These are phyloP conservation scores for Psilopsiagon aurifrons DNA, from an alignment of 2,113 vertebrate genomes.

Conservation along the genomic window DNA sequence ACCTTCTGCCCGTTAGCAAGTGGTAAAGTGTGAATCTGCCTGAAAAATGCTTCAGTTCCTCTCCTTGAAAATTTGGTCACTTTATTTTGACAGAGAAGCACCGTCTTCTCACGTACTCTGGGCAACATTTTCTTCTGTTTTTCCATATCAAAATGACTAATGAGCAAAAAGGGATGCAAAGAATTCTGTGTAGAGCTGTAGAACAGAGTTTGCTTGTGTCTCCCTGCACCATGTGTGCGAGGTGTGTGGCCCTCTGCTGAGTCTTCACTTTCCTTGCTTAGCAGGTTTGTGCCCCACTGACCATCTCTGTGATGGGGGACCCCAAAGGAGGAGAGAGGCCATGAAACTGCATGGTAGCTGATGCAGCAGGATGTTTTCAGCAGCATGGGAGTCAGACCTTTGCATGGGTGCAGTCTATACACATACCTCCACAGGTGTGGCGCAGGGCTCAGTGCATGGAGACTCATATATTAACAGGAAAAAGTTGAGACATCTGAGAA, in stretches of 20 bases:
- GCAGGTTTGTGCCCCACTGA: background rate
- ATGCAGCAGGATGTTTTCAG: background rate
- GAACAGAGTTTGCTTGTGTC: fast-evolving
- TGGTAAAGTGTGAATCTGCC: background rate
- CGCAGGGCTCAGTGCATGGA: background rate
- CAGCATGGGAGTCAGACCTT: background rate
- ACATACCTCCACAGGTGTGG: fast-evolving
- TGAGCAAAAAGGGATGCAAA: background rate
- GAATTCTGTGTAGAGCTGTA: background rate
- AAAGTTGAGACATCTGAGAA: background rate
- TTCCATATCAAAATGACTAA: background rate
- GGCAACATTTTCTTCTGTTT: background rate
- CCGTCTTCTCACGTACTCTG: background rate
- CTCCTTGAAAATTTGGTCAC: background rate
- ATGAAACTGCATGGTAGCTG: background rate
- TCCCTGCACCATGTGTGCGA: fast-evolving
- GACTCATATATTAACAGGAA: background rate
- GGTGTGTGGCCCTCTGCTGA: background rate
- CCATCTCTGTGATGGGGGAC: background rate
- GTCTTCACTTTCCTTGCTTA: background rate
- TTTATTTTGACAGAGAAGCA: background rate
- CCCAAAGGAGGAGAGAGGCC: background rate
- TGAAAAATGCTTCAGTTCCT: background rate
- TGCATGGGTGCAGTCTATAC: fast-evolving
- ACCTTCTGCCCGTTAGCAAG: background rate